A percentile compares a stretch with the other conserved stretches of the same genome.
Evolutionary conservation across 2,113 vertebrate species (phyloP).

Genomic region (Glaucomys volans): DNA sequence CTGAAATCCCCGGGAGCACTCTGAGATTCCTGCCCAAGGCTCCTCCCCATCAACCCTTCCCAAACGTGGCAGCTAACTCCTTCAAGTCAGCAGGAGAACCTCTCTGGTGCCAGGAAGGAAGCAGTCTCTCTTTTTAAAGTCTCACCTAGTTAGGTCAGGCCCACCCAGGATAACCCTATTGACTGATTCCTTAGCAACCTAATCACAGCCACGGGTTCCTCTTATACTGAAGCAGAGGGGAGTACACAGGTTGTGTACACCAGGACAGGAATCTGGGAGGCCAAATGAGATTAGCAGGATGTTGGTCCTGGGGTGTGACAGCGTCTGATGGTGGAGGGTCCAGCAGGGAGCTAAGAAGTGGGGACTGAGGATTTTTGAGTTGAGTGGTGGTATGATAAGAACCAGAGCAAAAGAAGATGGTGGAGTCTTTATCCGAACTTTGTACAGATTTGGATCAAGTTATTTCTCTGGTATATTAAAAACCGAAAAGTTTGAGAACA

Average conservation of each 20-base stretch:
- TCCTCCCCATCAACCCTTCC: background rate
- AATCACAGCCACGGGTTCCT: background rate
- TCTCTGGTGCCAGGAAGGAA: background rate
- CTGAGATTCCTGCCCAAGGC: background rate
- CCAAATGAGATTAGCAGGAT: background rate
- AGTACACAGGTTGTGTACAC: accelerated
- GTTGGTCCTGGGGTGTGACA: background rate
- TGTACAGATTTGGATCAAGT: background rate
- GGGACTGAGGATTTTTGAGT: background rate
- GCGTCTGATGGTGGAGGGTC: background rate
- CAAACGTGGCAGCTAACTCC: background rate
- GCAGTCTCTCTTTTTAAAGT: background rate
- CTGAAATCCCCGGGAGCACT: background rate
- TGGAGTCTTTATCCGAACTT: background rate
- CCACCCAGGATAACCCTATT: background rate
- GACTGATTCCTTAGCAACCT: background rate
- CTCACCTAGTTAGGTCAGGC: background rate
- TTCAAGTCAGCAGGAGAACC: background rate
- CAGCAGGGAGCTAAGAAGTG: background rate
- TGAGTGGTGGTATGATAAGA: background rate
- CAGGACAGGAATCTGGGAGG: background rate
- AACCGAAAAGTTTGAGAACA: background rate
- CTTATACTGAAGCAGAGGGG: background rate
- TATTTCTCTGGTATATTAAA: background rate
- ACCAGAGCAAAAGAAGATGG: background rate